Base-by-base conservation (phyloP, 2,797 vertebrate species). In the Iguana delicatissima region DNA sequence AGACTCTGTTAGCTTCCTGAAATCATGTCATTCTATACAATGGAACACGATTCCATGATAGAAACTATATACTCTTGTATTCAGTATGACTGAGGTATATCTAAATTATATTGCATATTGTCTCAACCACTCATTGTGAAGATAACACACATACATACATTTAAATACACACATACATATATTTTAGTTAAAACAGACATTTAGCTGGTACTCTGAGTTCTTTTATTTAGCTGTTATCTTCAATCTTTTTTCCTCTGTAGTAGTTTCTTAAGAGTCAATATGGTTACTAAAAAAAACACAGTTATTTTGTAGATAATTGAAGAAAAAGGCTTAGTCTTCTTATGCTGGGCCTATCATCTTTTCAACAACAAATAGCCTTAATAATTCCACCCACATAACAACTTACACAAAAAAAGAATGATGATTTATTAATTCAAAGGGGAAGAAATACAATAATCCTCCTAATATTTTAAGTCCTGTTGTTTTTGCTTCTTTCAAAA, bases 381-480 rank as follows among this genome's bases (percentile, higher is more conserved):
- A 42, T 22, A 69, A 85, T 77, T 55, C 64, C 22, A 69, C 20
- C 32, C 32, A 72, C 62, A 81, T 55, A 88, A 55, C 29, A 55
- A 85, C 64, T 29, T 10, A 46, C 42, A 46, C 2, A 46, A 10
- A 3, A 29, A 35, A 55, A 73, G 14, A 32, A 86, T 79, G 29
- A 35, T 79, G 59, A 35, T 77, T 42, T 87, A 80, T 50, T 88
- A 12, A 55, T 80, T 55, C 62, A 69, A 62, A 35, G 16, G 79
- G 59, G 10, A 9, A 29, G 64, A 90, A 92, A 86, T 32, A 90
- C 50, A 89, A 57, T 57, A 86, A 76, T 86, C 1, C 16, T 4
- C 85, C 92, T 88, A 90, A 20, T 92, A 85, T n/a, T 90, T 91
- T 52, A 89, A 50, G 77, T 92, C 77, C 62, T 52, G 59, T 77